Evolutionary conservation across 1,140 invertebrate species (phyloP).

Genomic region (Drosophila elegans): DNA sequence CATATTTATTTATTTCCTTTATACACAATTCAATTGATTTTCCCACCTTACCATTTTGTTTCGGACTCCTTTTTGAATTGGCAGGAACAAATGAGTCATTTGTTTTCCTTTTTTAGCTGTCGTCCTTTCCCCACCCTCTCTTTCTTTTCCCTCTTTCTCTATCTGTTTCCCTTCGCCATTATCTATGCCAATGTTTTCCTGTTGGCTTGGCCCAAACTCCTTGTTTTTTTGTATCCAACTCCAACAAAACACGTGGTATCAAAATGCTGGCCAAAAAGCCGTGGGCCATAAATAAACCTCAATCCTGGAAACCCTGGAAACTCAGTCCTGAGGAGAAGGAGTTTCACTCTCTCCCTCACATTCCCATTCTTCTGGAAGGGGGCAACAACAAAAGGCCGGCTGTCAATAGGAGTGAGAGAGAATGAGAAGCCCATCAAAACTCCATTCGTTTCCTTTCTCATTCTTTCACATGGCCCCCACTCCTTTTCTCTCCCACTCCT

Average conservation of each 20-base stretch:
- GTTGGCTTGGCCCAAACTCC: conserved; percentile 46
- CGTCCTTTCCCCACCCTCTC: conserved; percentile 18
- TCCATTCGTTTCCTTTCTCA: conserved; percentile 15
- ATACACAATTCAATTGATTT: conserved; percentile 31
- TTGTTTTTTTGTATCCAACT: conserved; percentile 4
- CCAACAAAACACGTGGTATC: conserved; percentile 73
- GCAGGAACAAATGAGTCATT: conserved; percentile 56
- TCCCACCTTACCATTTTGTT: conserved; percentile 32
- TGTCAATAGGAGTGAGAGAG: not conserved
- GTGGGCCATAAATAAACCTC: conserved; percentile 82
- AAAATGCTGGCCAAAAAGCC: conserved; percentile 67
- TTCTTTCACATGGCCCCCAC: conserved; percentile 18
- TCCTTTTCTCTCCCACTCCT: conserved; percentile 16
- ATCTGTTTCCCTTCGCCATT: conserved; percentile 38
- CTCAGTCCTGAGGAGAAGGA: conserved; percentile 9
- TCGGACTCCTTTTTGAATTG: conserved; percentile 32
- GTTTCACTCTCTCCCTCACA: conserved; percentile 8
- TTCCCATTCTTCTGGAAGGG: conserved; percentile 31
- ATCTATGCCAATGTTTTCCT: conserved; percentile 75
- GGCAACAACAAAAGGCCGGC: conserved; percentile 52
- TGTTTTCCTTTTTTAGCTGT: conserved; percentile 47
- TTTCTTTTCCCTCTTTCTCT: not conserved
- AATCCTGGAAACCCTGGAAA: conserved; percentile 69
- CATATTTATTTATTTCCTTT: not conserved
- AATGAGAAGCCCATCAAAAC: conserved; percentile 13